Evolutionary conservation across 2,113 vertebrate genomes (phyloP).

Genomic region (Erythrolamprus reginae): DNA sequence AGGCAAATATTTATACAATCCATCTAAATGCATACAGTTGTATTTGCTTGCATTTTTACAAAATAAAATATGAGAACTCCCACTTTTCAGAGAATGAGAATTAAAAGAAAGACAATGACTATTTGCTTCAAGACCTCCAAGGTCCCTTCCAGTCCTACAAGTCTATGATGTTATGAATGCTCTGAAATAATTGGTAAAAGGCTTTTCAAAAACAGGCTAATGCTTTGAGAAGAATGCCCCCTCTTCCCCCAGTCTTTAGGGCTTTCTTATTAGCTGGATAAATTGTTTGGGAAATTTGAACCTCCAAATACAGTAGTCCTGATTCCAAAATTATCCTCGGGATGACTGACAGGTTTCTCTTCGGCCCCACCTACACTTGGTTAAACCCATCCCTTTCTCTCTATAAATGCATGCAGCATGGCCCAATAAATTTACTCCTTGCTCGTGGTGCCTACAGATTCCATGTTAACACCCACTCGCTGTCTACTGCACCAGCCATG

Average conservation of each 20-base stretch:
- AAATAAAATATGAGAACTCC: not conserved
- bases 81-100: not conserved
- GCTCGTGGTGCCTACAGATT: not conserved
- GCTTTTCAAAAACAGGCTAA: not conserved
- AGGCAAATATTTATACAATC: not conserved
- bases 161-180: not conserved
- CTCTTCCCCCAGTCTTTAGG: not conserved
- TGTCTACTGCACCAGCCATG: slow-evolving; percentile 15
- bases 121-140: not conserved
- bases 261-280: not conserved
- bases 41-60: not conserved
- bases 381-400: slow-evolving; percentile 29
- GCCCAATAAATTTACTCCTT: not conserved
- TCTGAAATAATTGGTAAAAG: not conserved
- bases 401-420: slow-evolving; percentile 23
- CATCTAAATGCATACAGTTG: not conserved
- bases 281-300: not conserved
- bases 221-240: not conserved
- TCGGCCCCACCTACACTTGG: slow-evolving; percentile 20
- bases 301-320: slow-evolving; percentile 7
- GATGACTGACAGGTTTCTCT: slow-evolving; percentile 22
- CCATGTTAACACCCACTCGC: slow-evolving; percentile 30
- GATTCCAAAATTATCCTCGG: not conserved
- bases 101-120: not conserved
- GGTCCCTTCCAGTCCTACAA: not conserved